phyloP scores from a whole-genome alignment of 2,113 vertebrate genomes.

The Semnornis frantzii region DNA sequence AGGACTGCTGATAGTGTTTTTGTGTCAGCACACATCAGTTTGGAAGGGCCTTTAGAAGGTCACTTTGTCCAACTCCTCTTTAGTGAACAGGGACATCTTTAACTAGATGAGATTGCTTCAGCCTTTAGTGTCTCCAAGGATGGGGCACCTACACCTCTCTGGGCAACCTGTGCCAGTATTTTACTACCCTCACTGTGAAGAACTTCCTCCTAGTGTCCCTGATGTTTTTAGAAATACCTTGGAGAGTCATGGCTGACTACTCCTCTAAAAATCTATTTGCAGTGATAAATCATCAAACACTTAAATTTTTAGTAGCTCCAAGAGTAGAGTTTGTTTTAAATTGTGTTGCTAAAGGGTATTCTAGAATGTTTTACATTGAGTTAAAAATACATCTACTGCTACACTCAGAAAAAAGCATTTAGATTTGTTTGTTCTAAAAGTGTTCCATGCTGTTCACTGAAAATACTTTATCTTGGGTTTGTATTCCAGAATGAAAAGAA shows the following conservation, averaged over 20 bases:
- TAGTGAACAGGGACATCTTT: too few relatives aligned
- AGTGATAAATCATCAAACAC: background rate
- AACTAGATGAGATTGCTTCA: too few relatives aligned
- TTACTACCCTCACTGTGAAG: too few relatives aligned
- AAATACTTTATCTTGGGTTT: constrained; percentile 15
- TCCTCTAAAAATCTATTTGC: background rate
- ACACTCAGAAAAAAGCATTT: background rate
- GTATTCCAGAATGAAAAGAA: constrained; percentile 94
- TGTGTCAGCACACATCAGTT: too few relatives aligned
- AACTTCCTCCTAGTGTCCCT: background rate
- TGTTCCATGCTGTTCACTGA: background rate
- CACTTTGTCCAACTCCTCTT: too few relatives aligned
- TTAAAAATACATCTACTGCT: background rate
- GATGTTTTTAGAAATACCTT: background rate
- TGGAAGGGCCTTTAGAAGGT: too few relatives aligned
- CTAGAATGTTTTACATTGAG: background rate
- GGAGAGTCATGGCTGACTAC: background rate
- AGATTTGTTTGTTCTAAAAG: background rate
- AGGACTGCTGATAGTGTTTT: too few relatives aligned
- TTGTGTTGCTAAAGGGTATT: background rate
- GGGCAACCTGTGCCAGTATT: too few relatives aligned
- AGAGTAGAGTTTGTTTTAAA: background rate
- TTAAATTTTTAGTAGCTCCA: background rate
- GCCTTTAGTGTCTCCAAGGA: too few relatives aligned
- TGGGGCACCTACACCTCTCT: too few relatives aligned